These are phyloP conservation scores for Oligia fasciuncula DNA, from an alignment of 2,888 invertebrate genomes.

Conservation along the genomic window DNA sequence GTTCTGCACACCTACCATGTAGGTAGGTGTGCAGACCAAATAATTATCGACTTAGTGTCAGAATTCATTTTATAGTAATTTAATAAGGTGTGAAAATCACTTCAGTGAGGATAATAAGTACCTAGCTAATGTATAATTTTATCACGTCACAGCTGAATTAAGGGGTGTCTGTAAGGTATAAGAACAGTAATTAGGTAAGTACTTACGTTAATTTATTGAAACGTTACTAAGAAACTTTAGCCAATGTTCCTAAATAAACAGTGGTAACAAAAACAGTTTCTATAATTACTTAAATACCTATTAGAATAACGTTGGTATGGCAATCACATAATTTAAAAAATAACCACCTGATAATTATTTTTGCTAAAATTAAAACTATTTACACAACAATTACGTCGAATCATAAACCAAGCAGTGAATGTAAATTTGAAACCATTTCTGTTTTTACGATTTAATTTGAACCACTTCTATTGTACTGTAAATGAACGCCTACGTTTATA, in stretches of 20 bases:
- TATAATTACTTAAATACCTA: neutral
- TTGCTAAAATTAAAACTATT: slow-evolving; percentile 29
- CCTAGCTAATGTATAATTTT: slow-evolving; percentile 4
- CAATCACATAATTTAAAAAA: slow-evolving; percentile 1
- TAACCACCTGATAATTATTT: slow-evolving; percentile 6
- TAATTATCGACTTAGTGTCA: slow-evolving; percentile 34
- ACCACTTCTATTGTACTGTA: slow-evolving; percentile 66
- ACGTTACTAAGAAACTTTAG: neutral
- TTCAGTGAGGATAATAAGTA: neutral
- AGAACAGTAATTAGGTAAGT: neutral
- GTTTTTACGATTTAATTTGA: slow-evolving; percentile 64
- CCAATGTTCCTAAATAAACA: neutral
- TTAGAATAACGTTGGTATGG: neutral
- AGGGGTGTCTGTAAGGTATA: neutral
- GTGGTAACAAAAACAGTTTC: neutral
- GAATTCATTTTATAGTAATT: slow-evolving; percentile 43
- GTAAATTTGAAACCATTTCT: slow-evolving; percentile 67
- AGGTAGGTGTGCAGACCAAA: too few relatives aligned
- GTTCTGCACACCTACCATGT: slow-evolving; percentile 39
- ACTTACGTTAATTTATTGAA: neutral
- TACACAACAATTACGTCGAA: slow-evolving; percentile 42
- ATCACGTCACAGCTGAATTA: neutral
- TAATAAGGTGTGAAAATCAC: slow-evolving; percentile 37
- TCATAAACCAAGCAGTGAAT: slow-evolving; percentile 66
- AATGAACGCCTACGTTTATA: slow-evolving; percentile 74